phyloP scores from a whole-genome alignment of 2,888 invertebrate species.

The Conus canariensis region DNA sequence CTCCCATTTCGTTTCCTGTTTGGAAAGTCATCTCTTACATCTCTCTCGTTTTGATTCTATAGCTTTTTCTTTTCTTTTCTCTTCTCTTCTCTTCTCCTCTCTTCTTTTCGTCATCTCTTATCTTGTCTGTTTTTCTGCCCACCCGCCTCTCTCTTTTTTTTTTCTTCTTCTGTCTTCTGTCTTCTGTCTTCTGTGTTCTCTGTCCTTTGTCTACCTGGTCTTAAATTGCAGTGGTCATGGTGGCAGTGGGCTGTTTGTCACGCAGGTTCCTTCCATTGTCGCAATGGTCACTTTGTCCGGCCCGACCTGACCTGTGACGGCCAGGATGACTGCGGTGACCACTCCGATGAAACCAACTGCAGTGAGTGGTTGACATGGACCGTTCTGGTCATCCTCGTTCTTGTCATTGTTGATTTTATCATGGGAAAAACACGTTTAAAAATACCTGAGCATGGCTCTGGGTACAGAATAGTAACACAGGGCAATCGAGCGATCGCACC shows the following conservation, averaged over 20 bases:
- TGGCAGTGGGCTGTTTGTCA: not conserved
- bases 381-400: not conserved
- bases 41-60: no score
- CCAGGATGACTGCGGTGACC: slow-evolving; percentile 53
- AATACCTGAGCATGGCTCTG: not conserved
- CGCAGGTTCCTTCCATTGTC: slow-evolving; percentile 53
- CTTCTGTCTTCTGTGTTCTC: not conserved
- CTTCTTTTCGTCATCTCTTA: no score
- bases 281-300: slow-evolving; percentile 49
- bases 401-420: not conserved
- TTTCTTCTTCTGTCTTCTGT: not conserved
- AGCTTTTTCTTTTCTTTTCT: no score
- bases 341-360: slow-evolving; percentile 54
- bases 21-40: no score
- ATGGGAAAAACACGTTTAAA: no score
- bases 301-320: slow-evolving; percentile 50
- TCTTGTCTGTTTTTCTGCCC: not conserved
- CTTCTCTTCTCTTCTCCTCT: no score
- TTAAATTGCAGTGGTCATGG: no score
- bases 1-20: no score
- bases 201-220: no score
- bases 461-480: not conserved
- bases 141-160: not conserved
- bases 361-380: slow-evolving; percentile 41
- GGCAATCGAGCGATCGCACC: no score